phyloP scores from a whole-genome alignment of 1,140 invertebrate genomes.

The Trichogramma pretiosum region DNA sequence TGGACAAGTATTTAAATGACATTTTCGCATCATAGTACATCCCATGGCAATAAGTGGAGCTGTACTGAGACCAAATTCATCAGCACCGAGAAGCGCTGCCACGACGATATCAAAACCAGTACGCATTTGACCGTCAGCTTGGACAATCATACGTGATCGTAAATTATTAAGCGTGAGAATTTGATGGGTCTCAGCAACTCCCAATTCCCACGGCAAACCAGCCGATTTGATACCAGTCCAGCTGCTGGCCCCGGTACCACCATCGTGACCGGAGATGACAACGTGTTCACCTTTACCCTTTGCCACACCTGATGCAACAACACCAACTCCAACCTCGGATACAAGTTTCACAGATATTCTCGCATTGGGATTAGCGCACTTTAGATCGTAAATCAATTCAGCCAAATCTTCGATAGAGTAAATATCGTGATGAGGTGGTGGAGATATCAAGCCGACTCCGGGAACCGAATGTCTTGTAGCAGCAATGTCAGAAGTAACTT shows the following conservation, averaged over 20 bases:
- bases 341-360: constrained; percentile 96
- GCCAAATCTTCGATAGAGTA: constrained; percentile 99
- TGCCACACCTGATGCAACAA: constrained; percentile 94
- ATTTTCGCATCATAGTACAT: constrained; percentile 99
- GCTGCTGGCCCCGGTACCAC: constrained; percentile 93
- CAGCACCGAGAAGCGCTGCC: constrained; percentile 89
- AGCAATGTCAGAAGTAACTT: constrained; percentile 87
- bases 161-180: constrained; percentile 92
- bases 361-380: constrained; percentile 92
- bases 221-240: constrained; percentile 96
- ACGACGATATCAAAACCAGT: constrained; percentile 96
- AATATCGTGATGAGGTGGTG: constrained; percentile 98
- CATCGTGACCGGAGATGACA: constrained; percentile 96
- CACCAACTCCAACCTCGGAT: constrained; percentile 96
- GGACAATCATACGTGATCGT: constrained; percentile 85
- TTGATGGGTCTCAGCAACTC: constrained; percentile 96
- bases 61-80: constrained; percentile 98
- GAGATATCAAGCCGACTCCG: constrained; percentile 96
- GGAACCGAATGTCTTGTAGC: constrained; percentile 89
- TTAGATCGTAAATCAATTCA: constrained; percentile 96
- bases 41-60: constrained; percentile 94
- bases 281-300: constrained; percentile 99
- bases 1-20: constrained; percentile 97
- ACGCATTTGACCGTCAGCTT: constrained; percentile 89
- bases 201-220: constrained; percentile 95